These are phyloP conservation scores for Periparus ater DNA, from an alignment of 2,797 vertebrate genomes.

Conservation along the genomic window DNA sequence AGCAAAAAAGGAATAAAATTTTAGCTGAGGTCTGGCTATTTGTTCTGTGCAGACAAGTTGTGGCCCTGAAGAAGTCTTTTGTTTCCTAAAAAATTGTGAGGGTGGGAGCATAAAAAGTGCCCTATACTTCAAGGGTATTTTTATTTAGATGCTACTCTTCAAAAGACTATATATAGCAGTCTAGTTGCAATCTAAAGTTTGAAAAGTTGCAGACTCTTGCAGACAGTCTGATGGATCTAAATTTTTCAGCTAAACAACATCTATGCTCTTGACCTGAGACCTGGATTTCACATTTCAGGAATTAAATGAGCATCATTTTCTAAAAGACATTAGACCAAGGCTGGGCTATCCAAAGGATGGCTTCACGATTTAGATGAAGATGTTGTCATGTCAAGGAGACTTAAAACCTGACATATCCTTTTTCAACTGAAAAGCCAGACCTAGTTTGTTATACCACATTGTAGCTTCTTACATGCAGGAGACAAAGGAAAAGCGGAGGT, in stretches of 20 bases:
- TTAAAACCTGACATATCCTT: slow-evolving; percentile 44
- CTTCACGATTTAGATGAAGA: slow-evolving; percentile 58
- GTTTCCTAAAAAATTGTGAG: not conserved
- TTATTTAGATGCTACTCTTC: slow-evolving; percentile 35
- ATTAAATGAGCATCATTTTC: slow-evolving; percentile 63
- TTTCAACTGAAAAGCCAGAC: slow-evolving; percentile 2
- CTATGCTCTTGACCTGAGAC: slow-evolving; percentile 57
- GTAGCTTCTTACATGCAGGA: not conserved
- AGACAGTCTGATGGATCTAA: slow-evolving; percentile 49
- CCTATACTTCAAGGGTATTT: slow-evolving; percentile 5
- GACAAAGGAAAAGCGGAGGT: slow-evolving; percentile 5
- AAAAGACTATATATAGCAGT: not conserved
- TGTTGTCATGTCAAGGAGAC: slow-evolving; percentile 61
- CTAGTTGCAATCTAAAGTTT: slow-evolving; percentile 13
- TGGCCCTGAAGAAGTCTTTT: slow-evolving; percentile 10
- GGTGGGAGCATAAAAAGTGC: not conserved
- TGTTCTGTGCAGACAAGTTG: not conserved
- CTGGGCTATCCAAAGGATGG: slow-evolving; percentile 28
- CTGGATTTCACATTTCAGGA: slow-evolving; percentile 61
- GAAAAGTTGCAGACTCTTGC: slow-evolving; percentile 12
- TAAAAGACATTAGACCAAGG: slow-evolving; percentile 61
- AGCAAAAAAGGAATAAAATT: not conserved
- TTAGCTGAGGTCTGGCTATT: not conserved
- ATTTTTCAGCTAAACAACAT: slow-evolving; percentile 54
- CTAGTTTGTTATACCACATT: not conserved